Conservation (phyloP, 2,888 invertebrate genomes). For the Steinernema carpocapsae region DNA sequence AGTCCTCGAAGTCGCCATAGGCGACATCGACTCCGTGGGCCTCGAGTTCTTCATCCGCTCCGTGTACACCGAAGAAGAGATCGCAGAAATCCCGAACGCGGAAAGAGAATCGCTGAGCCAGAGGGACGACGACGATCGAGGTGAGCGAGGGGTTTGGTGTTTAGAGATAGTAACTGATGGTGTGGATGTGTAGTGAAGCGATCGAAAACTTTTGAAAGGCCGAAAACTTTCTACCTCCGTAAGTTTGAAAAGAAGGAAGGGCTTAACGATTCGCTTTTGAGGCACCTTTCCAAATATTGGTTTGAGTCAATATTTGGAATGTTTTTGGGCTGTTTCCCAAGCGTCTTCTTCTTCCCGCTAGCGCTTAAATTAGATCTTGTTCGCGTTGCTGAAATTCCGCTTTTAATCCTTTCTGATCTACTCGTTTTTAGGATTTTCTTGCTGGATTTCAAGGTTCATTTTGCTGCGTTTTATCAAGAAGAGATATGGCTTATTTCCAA, state of each 20-base stretch:
- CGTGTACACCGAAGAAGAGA: slow-evolving; percentile 65
- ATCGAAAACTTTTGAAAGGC: not conserved
- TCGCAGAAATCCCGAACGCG: slow-evolving; percentile 48
- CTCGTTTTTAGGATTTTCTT: no score
- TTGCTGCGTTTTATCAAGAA: no score
- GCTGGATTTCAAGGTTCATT: no score
- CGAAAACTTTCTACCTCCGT: slow-evolving; percentile 25
- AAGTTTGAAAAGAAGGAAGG: not conserved
- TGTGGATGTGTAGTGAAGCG: not conserved
- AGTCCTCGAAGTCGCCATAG: slow-evolving; percentile 60
- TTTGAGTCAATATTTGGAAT: no score
- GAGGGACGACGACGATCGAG: slow-evolving; percentile 44
- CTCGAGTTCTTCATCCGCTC: slow-evolving; percentile 65
- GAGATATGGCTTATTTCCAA: no score
- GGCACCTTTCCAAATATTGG: no score
- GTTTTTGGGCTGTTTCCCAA: no score
- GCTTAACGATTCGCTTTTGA: no score
- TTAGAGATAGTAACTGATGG: not conserved
- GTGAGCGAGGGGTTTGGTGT: slow-evolving; percentile 40
- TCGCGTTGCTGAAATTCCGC: no score
- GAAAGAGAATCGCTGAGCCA: slow-evolving; percentile 13
- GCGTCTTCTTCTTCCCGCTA: no score
- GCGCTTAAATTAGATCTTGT: not conserved
- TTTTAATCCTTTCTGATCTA: no score
- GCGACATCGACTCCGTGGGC: slow-evolving; percentile 64